Base-by-base conservation (phyloP, 2,113 vertebrate genomes). In the Pungitius pungitius region DNA sequence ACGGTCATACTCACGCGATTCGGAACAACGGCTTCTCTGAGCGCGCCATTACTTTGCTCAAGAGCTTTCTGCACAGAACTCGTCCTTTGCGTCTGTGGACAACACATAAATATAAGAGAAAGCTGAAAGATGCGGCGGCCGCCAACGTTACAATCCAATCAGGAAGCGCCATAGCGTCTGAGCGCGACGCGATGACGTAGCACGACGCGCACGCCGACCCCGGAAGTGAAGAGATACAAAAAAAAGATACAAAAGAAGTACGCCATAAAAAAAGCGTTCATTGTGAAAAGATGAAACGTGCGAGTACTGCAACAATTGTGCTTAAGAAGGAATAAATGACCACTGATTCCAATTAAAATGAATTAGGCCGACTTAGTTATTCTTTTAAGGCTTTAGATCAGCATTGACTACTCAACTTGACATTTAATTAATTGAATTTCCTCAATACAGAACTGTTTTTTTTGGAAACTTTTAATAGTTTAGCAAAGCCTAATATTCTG, bases 21-120 rank as follows among this genome's bases (percentile, higher is more conserved):
- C 93, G 90, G 78, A 95, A 95, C 70, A 95, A 73, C 1, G 94
- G 93, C 85, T 92, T 95, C 85, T 95, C 93, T 1, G 94, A 92
- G 4, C 93, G 93, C 6, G 95, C 94, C 95, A 95, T 95, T 26
- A 93, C 67, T 52, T 63, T 79, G 26, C 12, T 55, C 6, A 87
- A 2, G 0, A 81, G 0, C 18, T 72, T 86, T 3, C 80, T 89
- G 88, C 85, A 88, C 24, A 86, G 45, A 15, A 27, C 54, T 14
- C 59, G 80, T 7, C 64, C 70, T 1, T 47, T 3, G 0, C 84
- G 75, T 18, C 81, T 78, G 80, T 82, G 84, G 3, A 90, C 81
- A 37, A 92, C 37, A 75, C 65, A 93, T 12, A 94, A 49, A 67
- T 64, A 93, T 1, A 94, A 8, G 8, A 92, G 61, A 27, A 85